These are phyloP conservation scores for Hemichromis elongatus DNA, from an alignment of 2,113 vertebrate genomes.

Conservation along the genomic window DNA sequence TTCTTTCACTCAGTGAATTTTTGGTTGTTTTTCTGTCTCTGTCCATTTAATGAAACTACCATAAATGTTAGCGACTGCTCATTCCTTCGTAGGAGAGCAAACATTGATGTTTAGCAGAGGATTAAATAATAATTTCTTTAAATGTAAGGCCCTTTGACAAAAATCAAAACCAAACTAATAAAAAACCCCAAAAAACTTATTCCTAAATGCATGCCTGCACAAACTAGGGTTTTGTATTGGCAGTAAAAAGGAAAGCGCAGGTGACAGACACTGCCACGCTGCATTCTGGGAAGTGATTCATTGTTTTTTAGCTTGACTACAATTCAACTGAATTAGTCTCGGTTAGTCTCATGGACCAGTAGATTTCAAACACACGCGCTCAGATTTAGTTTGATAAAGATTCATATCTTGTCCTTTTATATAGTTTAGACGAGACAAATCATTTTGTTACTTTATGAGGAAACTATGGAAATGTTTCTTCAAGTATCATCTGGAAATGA, in stretches of 20 bases:
- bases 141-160: neutral
- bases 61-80: neutral
- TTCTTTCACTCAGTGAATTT: neutral
- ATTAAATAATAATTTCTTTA: neutral
- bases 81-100: too few species aligned
- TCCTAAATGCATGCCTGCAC: neutral
- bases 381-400: neutral
- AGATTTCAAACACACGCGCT: neutral
- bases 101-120: too few species aligned
- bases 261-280: neutral
- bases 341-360: neutral
- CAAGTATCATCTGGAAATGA: neutral
- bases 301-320: neutral
- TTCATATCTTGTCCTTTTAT: too few species aligned
- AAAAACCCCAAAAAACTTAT: accelerated
- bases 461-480: neutral
- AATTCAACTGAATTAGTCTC: neutral
- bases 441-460: neutral
- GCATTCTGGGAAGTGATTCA: neutral
- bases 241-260: neutral
- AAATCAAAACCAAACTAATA: neutral
- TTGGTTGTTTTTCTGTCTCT: neutral
- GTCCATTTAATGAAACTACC: neutral
- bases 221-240: neutral
- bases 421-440: neutral